These are phyloP conservation scores for Ophion ventricosus DNA, from an alignment of 2,888 invertebrate genomes.

Conservation along the genomic window DNA sequence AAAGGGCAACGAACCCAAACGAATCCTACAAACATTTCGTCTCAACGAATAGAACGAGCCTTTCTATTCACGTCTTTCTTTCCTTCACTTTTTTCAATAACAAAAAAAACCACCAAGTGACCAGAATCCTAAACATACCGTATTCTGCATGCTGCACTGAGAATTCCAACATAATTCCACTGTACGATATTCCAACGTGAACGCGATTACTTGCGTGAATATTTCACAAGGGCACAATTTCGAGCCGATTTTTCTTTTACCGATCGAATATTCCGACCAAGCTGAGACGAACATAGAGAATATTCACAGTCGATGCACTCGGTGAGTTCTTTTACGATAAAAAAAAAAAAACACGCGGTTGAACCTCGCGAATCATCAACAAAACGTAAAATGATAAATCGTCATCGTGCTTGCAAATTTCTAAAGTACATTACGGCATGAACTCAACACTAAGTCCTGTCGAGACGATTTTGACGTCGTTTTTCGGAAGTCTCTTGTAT, in stretches of 20 bases:
- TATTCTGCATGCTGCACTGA: conserved; percentile 73
- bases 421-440: too few relatives aligned
- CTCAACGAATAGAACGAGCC: too few relatives aligned
- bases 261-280: neutral
- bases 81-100: neutral
- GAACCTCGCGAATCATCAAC: too few relatives aligned
- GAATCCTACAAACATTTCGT: too few relatives aligned
- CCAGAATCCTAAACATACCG: conserved; percentile 70
- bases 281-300: neutral
- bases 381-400: neutral
- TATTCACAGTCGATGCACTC: neutral
- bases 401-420: neutral
- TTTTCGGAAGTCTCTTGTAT: neutral
- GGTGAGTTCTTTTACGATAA: neutral
- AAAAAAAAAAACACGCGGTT: neutral
- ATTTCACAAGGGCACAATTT: neutral
- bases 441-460: too few relatives aligned
- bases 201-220: conserved; percentile 3
- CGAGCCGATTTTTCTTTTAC: neutral
- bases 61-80: too few relatives aligned
- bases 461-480: neutral
- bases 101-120: neutral
- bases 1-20: too few relatives aligned
- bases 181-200: conserved; percentile 16
- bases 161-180: conserved; percentile 74